Percentiles rank a stretch among this genome's conserved stretches.
phyloP scores from a whole-genome alignment of 2,888 invertebrate species.

The Amitus sp. region DNA sequence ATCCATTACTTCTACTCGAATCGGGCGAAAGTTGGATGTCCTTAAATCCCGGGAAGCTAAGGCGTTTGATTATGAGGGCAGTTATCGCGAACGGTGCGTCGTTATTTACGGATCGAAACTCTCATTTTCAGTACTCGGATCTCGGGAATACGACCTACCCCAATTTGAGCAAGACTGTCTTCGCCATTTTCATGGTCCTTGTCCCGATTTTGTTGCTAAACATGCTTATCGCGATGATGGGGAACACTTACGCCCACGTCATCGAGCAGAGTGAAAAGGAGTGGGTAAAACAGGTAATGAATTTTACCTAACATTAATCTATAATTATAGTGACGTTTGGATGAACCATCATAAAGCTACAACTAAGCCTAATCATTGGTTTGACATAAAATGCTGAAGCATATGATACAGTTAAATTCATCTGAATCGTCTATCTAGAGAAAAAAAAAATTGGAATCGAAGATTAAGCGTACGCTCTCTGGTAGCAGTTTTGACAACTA shows the following conservation, averaged over 20 bases:
- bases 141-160: conserved; percentile 91
- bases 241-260: conserved; percentile 97
- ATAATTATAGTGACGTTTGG: no score
- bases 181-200: conserved; percentile 97
- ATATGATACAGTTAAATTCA: no score
- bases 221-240: conserved; percentile 99
- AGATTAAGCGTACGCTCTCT: no score
- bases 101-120: conserved; percentile 11
- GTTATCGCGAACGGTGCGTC: conserved; percentile 17
- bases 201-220: conserved; percentile 96
- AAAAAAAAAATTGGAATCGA: no score
- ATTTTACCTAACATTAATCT: conserved; percentile 22
- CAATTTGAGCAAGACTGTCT: conserved; percentile 93
- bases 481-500: no score
- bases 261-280: conserved; percentile 99
- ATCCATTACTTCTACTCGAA: background rate
- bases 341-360: no score
- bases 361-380: no score
- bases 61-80: conserved; percentile 22
- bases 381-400: no score
- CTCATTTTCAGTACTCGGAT: conserved; percentile 84
- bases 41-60: conserved; percentile 8
- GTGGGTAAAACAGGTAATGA: conserved; percentile 89
- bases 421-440: no score
- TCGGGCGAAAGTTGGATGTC: background rate